Evolutionary conservation across 2,888 invertebrate genomes (phyloP).

Genomic region (Muscina levida): DNA sequence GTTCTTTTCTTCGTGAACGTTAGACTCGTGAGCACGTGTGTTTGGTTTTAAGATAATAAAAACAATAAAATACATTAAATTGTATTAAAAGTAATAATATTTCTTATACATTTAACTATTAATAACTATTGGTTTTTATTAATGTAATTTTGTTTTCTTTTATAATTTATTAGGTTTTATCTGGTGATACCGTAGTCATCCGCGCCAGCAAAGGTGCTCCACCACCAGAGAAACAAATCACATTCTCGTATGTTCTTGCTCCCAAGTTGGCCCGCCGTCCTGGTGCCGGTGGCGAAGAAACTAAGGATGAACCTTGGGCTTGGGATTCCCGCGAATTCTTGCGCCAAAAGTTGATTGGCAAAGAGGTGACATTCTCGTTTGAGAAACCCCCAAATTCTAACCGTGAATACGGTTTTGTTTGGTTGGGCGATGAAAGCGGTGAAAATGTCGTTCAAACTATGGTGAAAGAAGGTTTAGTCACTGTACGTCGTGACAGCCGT

Average conservation of each 20-base stretch:
- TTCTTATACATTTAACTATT: slow-evolving; percentile 12
- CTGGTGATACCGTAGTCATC: slow-evolving; percentile 97
- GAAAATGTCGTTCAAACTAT: slow-evolving; percentile 94
- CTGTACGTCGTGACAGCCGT: slow-evolving; percentile 86
- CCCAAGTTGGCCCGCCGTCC: slow-evolving; percentile 93
- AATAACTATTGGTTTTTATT: neutral
- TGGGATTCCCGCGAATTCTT: slow-evolving; percentile 99
- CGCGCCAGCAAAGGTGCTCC: slow-evolving; percentile 91
- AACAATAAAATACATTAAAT: neutral
- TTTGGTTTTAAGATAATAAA: neutral
- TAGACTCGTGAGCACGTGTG: slow-evolving; percentile 14
- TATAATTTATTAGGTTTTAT: slow-evolving; percentile 87
- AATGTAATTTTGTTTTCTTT: slow-evolving; percentile 33
- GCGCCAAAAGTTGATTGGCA: slow-evolving; percentile 94
- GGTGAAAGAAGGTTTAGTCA: slow-evolving; percentile 93
- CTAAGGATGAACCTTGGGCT: slow-evolving; percentile 95
- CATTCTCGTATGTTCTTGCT: slow-evolving; percentile 93
- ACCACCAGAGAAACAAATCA: slow-evolving; percentile 95
- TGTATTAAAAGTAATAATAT: neutral
- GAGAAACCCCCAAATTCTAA: slow-evolving; percentile 91
- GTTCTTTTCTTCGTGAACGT: slow-evolving; percentile 18
- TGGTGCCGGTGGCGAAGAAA: slow-evolving; percentile 83
- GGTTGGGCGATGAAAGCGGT: slow-evolving; percentile 88
- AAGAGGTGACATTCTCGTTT: slow-evolving; percentile 91
- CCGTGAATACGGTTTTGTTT: slow-evolving; percentile 94